phyloP scores from a whole-genome alignment of 2,888 invertebrate genomes.

The Diaprepes abbreviatus region DNA sequence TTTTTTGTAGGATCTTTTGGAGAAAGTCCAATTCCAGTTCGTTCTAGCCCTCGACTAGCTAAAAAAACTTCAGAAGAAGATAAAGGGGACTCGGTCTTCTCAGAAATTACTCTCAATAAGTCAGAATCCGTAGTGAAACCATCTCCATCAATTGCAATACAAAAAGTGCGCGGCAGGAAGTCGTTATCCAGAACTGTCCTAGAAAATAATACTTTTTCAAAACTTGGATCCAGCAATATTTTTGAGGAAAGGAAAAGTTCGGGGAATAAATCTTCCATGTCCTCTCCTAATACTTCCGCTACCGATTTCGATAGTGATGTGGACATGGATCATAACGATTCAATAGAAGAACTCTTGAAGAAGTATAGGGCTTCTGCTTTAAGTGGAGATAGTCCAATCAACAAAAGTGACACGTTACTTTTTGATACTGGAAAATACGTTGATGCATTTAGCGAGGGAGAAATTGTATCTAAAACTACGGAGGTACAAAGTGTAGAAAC shows the following conservation, averaged over 20 bases:
- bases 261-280: not conserved
- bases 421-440: not conserved
- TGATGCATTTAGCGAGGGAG: not conserved
- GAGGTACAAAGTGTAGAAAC: constrained; percentile 17
- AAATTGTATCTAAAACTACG: constrained; percentile 19
- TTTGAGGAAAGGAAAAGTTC: not conserved
- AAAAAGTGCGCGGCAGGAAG: constrained; percentile 41
- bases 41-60: constrained; percentile 58
- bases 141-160: constrained; percentile 13
- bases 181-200: constrained; percentile 57
- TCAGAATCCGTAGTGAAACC: constrained; percentile 10
- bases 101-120: not conserved
- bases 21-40: constrained; percentile 49
- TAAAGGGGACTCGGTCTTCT: not conserved
- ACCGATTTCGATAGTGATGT: constrained; percentile 27
- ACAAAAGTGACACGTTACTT: constrained; percentile 1
- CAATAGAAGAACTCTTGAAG: constrained; percentile 12
- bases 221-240: constrained; percentile 31
- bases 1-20: constrained; percentile 51
- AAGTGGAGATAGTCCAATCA: constrained; percentile 2
- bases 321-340: constrained; percentile 3
- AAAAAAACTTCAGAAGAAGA: constrained; percentile 16
- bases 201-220: constrained; percentile 55
- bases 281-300: not conserved
- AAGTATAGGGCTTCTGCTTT: not conserved